Evolutionary conservation across 1,140 invertebrate species (phyloP).

Genomic region (Harlomillsia oculata): DNA sequence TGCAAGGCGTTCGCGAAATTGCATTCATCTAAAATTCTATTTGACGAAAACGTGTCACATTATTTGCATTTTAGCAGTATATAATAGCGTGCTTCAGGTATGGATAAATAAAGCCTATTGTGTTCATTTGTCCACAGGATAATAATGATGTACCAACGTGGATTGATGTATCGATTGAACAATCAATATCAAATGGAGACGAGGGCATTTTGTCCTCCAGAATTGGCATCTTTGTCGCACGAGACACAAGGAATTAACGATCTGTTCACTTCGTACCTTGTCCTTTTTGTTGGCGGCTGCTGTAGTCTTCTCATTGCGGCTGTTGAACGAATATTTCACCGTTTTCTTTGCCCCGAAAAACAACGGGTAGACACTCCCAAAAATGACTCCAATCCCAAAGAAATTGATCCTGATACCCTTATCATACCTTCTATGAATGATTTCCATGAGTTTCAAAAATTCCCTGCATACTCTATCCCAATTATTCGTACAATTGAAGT

Average conservation of each 20-base stretch:
- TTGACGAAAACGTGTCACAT: not conserved
- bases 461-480: too few species aligned
- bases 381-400: too few species aligned
- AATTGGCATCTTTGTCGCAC: not conserved
- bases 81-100: not conserved
- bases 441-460: too few species aligned
- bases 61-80: not conserved
- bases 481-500: too few species aligned
- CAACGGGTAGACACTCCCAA: too few species aligned
- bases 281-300: not conserved
- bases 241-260: constrained; percentile 1
- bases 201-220: not conserved
- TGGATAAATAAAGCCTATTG: not conserved
- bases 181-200: not conserved
- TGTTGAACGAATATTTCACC: not conserved
- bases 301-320: not conserved
- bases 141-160: not conserved
- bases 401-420: too few species aligned
- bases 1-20: too few species aligned
- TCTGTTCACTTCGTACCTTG: constrained; percentile 4
- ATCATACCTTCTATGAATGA: too few species aligned
- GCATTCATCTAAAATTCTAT: not conserved
- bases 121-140: not conserved
- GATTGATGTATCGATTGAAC: not conserved
- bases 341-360: too few species aligned